phyloP scores from a whole-genome alignment of 64 coral and sea anemone genomes.

The Platygyra sinensis region DNA sequence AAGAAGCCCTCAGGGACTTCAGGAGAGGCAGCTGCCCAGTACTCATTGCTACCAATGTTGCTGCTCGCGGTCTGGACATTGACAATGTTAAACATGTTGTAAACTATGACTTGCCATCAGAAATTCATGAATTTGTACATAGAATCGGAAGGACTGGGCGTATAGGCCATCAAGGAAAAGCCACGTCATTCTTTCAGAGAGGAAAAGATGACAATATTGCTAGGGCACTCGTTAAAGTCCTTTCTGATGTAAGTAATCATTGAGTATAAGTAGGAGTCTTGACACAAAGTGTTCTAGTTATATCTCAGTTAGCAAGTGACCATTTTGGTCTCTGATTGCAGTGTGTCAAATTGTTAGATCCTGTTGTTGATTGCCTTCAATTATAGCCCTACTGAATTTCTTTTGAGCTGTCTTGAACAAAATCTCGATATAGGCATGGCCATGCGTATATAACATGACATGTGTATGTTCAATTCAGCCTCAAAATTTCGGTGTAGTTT shows the following conservation, averaged over 20 bases:
- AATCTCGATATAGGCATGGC: too few species aligned
- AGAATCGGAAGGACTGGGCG: conserved; percentile 88
- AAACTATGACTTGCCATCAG: conserved; percentile 83
- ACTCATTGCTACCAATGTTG: conserved; percentile 94
- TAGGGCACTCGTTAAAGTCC: conserved; percentile 86
- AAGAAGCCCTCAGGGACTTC: conserved; percentile 93
- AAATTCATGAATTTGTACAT: conserved; percentile 96
- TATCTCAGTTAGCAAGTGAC: too few species aligned
- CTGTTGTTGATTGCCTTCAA: too few species aligned
- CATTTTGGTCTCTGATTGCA: too few species aligned
- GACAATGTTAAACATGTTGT: conserved; percentile 93
- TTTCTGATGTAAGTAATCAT: conserved; percentile 86
- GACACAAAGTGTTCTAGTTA: too few species aligned
- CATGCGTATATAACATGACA: too few species aligned
- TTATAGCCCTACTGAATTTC: too few species aligned
- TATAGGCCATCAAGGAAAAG: conserved; percentile 88
- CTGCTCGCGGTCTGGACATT: conserved; percentile 89
- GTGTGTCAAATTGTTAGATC: too few species aligned
- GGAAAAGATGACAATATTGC: conserved; percentile 89
- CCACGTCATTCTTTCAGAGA: conserved; percentile 83
- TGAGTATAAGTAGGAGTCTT: too few species aligned
- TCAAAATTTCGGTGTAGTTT: too few species aligned
- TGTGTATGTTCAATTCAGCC: too few species aligned
- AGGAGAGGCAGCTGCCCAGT: conserved; percentile 74
- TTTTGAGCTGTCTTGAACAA: too few species aligned